Conservation (phyloP, 2,113 vertebrate genomes). For the Vulpes ferrilata region DNA sequence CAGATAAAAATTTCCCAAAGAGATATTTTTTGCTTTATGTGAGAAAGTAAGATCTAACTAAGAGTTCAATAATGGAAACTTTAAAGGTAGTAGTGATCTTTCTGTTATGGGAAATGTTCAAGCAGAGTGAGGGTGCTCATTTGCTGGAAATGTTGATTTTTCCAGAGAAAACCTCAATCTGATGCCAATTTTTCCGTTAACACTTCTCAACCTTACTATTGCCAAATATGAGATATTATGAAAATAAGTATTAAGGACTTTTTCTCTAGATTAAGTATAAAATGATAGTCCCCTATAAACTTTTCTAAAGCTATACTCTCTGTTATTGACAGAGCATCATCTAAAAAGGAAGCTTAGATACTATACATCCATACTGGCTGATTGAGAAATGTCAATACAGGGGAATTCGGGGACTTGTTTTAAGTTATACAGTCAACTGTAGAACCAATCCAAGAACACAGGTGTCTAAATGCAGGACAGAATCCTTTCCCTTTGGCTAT, state of each 20-base stretch:
- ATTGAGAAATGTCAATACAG: not conserved
- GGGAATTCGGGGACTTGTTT: constrained; percentile 13
- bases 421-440: not conserved
- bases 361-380: not conserved
- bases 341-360: not conserved
- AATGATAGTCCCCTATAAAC: not conserved
- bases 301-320: not conserved
- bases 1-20: constrained; percentile 17
- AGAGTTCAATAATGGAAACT: constrained; percentile 6
- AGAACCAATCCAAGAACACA: not conserved
- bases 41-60: constrained; percentile 18
- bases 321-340: not conserved
- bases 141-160: not conserved
- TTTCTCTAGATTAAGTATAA: constrained; percentile 44
- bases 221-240: constrained; percentile 52
- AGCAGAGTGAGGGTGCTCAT: not conserved
- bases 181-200: not conserved
- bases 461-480: not conserved
- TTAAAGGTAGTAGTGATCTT: not conserved
- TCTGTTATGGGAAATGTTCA: not conserved
- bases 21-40: not conserved
- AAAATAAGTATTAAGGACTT: constrained; percentile 62
- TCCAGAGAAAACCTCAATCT: not conserved
- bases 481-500: not conserved
- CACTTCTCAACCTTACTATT: not conserved